phyloP scores from a whole-genome alignment of 2,113 vertebrate species.

The Gasterosteus nipponicus region DNA sequence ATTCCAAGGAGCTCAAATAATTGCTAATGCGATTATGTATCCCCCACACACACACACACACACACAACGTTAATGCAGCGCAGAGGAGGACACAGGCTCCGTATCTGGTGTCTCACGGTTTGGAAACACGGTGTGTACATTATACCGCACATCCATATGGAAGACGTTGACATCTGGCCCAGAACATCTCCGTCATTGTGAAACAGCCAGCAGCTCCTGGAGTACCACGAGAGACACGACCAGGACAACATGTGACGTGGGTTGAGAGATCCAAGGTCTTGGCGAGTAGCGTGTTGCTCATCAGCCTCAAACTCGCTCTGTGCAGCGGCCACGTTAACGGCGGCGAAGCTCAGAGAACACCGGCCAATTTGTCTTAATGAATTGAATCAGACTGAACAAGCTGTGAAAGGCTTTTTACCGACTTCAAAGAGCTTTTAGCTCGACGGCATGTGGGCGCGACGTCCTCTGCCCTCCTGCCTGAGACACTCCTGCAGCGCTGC shows the following conservation, averaged over 20 bases:
- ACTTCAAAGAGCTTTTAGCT: slow-evolving; percentile 18
- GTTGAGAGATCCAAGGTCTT: slow-evolving; percentile 15
- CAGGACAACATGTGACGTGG: slow-evolving; percentile 33
- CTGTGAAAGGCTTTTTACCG: slow-evolving; percentile 18
- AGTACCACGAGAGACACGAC: slow-evolving; percentile 29
- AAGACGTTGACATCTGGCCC: slow-evolving; percentile 65
- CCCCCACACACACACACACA: neutral
- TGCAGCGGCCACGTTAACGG: slow-evolving; percentile 21
- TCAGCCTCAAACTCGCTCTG: slow-evolving; percentile 32
- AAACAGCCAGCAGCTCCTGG: slow-evolving; percentile 21
- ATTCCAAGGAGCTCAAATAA: slow-evolving; percentile 55
- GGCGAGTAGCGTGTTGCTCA: slow-evolving; percentile 20
- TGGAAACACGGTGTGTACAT: slow-evolving; percentile 22
- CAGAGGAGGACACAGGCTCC: slow-evolving; percentile 31
- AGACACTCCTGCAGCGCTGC: neutral
- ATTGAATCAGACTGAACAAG: slow-evolving; percentile 33
- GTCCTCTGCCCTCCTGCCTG: slow-evolving; percentile 4
- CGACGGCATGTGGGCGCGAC: slow-evolving; percentile 14
- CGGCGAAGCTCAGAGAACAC: slow-evolving; percentile 6
- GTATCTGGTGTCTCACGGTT: slow-evolving; percentile 37
- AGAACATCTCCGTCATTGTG: slow-evolving; percentile 32
- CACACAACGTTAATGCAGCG: slow-evolving; percentile 22
- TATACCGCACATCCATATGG: slow-evolving; percentile 59
- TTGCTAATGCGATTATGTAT: slow-evolving; percentile 58
- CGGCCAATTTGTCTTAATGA: slow-evolving; percentile 4